These are phyloP conservation scores for Drosophila truncata DNA, from an alignment of 1,140 invertebrate species.

Conservation along the genomic window DNA sequence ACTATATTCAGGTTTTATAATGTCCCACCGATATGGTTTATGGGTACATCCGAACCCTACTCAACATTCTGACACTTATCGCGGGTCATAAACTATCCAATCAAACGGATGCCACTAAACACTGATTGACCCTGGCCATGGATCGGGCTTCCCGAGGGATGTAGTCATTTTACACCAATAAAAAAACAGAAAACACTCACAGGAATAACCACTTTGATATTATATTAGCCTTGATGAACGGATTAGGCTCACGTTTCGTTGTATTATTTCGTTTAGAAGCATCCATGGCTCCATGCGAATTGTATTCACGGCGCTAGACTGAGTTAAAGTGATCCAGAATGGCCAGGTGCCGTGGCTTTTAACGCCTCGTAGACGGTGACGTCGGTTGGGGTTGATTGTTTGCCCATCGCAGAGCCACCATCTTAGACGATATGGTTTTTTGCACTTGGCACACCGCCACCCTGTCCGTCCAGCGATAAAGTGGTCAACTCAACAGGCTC, in stretches of 20 bases:
- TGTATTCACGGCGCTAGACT: slow-evolving; percentile 22
- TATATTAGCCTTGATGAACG: slow-evolving; percentile 61
- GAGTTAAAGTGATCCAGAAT: slow-evolving; percentile 39
- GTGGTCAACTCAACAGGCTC: slow-evolving; percentile 15
- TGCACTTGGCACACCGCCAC: slow-evolving; percentile 66
- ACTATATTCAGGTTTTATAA: not conserved
- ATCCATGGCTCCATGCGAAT: slow-evolving; percentile 59
- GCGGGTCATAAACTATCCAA: slow-evolving; percentile 12
- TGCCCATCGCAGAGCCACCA: slow-evolving; percentile 31
- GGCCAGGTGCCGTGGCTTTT: slow-evolving; percentile 29
- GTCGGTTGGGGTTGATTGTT: slow-evolving; percentile 25
- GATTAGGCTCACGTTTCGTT: slow-evolving; percentile 60
- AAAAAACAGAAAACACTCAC: slow-evolving; percentile 40
- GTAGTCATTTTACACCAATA: slow-evolving; percentile 17
- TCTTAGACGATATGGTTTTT: slow-evolving; percentile 50
- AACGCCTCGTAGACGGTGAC: slow-evolving; percentile 33
- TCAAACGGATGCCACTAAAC: slow-evolving; percentile 3
- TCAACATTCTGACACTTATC: slow-evolving; percentile 8
- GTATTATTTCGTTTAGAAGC: slow-evolving; percentile 33
- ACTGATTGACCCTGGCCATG: slow-evolving; percentile 33
- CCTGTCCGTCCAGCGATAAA: slow-evolving; percentile 43
- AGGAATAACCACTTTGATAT: slow-evolving; percentile 72
- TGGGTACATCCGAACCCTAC: not conserved
- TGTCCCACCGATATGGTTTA: slow-evolving; percentile 12
- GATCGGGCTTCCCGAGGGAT: not conserved